Evolutionary conservation across 2,113 vertebrate genomes (phyloP), one percentile per base, ranked within the genome.

Genomic region (Rhineura floridana): DNA sequence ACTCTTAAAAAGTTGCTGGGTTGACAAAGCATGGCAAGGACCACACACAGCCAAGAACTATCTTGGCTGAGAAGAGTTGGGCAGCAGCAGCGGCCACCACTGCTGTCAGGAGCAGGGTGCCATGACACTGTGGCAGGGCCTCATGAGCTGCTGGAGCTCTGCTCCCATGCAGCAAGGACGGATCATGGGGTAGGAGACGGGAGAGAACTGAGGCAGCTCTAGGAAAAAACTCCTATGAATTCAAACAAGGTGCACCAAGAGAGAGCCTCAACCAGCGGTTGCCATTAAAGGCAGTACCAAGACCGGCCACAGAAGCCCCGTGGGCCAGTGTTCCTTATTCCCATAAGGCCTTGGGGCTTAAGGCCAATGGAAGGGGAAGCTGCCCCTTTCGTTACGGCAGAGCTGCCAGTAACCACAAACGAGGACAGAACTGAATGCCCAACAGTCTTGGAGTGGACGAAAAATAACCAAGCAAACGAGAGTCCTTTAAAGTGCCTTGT

Each of bases 211-310:
- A 44, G 48, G 62, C 36, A 42, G 4, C 72, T 25, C 42, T 33
- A 0, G 25, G 12, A 28, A 39, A 39, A 39, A 4, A 70, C 9
- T 2, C 8, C 13, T 2, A 15, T 3, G 13, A 36, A 21, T 2
- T 52, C 62, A 30, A 12, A 21, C 63, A 0, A 10, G 46, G 9
- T 2, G 75, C 5, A 7, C 12, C 7, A 17, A 77, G 17, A 8
- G 2, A 9, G 6, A 72, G 3, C 1, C 9, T 10, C 63, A 12
- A 3, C 0, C 4, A 1, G 2, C n/a, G 4, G 1, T n/a, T 3
- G 6, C 8, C 10, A 11, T 15, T 15, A 3, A 7, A 77, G 63
- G 62, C 44, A 59, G 21, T 36, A 21, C 4, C 36, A 3, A 19
- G 23, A 44, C 63, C 7, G 21, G 15, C 39, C 21, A 0, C 5